Conservation (phyloP, 2,113 vertebrate species). For the Sebastes schlegelii region DNA sequence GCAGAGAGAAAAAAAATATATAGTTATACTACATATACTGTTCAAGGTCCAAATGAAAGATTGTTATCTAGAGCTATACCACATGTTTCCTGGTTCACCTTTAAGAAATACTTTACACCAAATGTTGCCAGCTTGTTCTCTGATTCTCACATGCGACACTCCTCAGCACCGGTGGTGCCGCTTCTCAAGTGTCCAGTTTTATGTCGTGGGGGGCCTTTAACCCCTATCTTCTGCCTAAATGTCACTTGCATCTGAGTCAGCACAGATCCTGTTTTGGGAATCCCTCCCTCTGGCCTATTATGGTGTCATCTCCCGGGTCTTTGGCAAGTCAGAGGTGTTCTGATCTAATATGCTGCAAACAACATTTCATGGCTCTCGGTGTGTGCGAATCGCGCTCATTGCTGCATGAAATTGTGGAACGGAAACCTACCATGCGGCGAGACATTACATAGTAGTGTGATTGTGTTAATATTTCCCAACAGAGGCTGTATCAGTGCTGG, state of each 20-base stretch:
- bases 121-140: conserved; percentile 18
- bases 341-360: conserved; percentile 4
- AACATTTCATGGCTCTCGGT: not conserved
- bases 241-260: conserved; percentile 80
- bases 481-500: not conserved
- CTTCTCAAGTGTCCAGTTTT: conserved; percentile 61
- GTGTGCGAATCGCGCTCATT: not conserved
- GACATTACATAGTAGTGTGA: not conserved
- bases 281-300: conserved; percentile 70
- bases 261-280: conserved; percentile 59
- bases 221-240: conserved; percentile 69
- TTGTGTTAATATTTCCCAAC: not conserved
- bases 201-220: conserved; percentile 40
- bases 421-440: not conserved
- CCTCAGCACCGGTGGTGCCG: not conserved
- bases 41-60: not conserved
- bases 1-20: not conserved
- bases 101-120: not conserved
- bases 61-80: not conserved
- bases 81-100: not conserved
- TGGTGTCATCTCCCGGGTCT: conserved; percentile 49
- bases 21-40: too few relatives aligned
- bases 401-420: not conserved
- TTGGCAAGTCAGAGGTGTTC: conserved; percentile 26
- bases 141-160: conserved; percentile 1